A percentile compares a stretch with the other conserved stretches of the same genome.
Evolutionary conservation across 1,140 invertebrate species (phyloP).

Genomic region (Hyles euphorbiae): DNA sequence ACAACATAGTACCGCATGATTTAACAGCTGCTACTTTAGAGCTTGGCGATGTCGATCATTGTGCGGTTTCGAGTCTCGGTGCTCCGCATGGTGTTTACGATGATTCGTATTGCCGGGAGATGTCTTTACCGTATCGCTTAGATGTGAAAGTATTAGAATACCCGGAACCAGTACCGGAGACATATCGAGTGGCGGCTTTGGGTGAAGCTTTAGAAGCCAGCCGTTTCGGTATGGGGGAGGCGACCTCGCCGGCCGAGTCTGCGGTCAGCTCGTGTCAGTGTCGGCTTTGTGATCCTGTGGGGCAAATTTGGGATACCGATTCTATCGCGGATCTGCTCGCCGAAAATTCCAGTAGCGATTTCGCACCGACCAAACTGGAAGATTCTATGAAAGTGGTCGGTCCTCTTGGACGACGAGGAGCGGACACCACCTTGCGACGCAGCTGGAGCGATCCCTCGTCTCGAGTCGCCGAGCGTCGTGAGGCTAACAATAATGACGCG

Average conservation of each 20-base stretch:
- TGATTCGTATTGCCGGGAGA: conserved; percentile 60
- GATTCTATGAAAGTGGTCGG: conserved; percentile 70
- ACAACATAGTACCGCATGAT: conserved; percentile 63
- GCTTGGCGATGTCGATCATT: conserved; percentile 52
- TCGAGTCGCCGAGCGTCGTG: conserved; percentile 54
- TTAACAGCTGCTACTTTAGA: conserved; percentile 48
- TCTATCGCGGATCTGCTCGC: conserved; percentile 61
- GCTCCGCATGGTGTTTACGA: conserved; percentile 56
- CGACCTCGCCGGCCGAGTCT: conserved; percentile 62
- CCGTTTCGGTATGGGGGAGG: conserved; percentile 56
- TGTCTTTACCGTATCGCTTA: conserved; percentile 59
- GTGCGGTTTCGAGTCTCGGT: conserved; percentile 51
- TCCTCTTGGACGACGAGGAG: conserved; percentile 49
- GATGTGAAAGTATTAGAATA: conserved; percentile 64
- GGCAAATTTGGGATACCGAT: conserved; percentile 86
- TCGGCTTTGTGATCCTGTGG: conserved; percentile 85
- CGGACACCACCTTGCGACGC: conserved; percentile 72
- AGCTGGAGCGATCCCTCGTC: conserved; percentile 80
- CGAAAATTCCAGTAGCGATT: conserved; percentile 66
- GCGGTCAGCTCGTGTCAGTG: conserved; percentile 83
- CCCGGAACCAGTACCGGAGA: conserved; percentile 53
- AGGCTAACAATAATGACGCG: conserved; percentile 53
- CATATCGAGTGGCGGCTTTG: conserved; percentile 59
- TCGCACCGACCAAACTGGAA: conserved; percentile 64
- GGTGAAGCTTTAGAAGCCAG: conserved; percentile 71